A percentile compares a stretch with the other conserved stretches of the same genome.
These are phyloP conservation scores for Argya squamiceps DNA, from an alignment of 2,797 vertebrate genomes.

Conservation along the genomic window DNA sequence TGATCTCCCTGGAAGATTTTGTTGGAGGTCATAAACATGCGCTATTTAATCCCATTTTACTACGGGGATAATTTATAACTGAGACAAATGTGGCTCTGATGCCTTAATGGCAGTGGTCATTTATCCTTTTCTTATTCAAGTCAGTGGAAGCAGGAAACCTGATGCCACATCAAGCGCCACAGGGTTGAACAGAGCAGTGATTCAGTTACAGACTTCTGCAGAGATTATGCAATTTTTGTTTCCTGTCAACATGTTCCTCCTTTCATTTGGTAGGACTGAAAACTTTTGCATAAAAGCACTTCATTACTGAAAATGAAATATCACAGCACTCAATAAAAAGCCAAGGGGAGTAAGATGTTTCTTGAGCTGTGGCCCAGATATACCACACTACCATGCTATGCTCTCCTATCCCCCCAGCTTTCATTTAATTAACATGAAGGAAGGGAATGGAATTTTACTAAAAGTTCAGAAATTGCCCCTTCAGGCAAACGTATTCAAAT, in stretches of 20 bases:
- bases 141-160: not conserved
- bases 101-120: not conserved
- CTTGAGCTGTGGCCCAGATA: not conserved
- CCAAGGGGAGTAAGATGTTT: not conserved
- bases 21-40: not conserved
- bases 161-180: not conserved
- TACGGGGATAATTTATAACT: not conserved
- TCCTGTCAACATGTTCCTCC: not conserved
- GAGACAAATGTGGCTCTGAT: not conserved
- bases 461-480: conserved; percentile 36
- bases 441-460: conserved; percentile 21
- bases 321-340: not conserved
- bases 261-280: not conserved
- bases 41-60: not conserved
- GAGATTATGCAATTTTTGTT: not conserved
- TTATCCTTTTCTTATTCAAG: not conserved
- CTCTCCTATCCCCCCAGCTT: not conserved
- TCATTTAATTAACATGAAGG: conserved; percentile 26
- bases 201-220: not conserved
- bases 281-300: conserved; percentile 1
- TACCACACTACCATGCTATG: not conserved
- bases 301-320: not conserved
- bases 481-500: conserved; percentile 35
- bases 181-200: not conserved
- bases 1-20: not conserved